Conservation (phyloP, 2,113 vertebrate genomes). For the Indri indri region DNA sequence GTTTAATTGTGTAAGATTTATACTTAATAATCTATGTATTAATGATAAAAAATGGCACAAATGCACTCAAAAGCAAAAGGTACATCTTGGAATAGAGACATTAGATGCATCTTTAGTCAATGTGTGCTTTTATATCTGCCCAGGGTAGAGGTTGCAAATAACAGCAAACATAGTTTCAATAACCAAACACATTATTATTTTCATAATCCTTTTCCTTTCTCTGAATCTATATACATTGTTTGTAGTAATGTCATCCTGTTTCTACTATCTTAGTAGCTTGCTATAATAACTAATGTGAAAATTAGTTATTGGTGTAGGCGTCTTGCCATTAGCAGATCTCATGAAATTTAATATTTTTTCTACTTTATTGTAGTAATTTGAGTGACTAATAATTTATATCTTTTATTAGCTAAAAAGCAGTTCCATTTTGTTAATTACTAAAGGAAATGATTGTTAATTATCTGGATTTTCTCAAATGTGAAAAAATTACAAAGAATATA, state of each 20-base stretch:
- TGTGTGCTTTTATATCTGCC: not conserved
- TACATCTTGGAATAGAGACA: not conserved
- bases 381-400: not conserved
- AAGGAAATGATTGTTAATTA: not conserved
- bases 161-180: not conserved
- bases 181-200: too few species aligned
- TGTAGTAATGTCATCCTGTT: not conserved
- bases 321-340: not conserved
- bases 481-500: not conserved
- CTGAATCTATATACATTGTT: not conserved
- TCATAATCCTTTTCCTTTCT: not conserved
- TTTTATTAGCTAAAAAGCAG: not conserved
- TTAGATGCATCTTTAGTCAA: not conserved
- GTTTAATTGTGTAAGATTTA: not conserved
- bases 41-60: not conserved
- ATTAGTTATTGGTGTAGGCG: not conserved
- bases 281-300: not conserved
- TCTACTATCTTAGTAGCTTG: not conserved
- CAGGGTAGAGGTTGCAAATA: not conserved
- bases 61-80: not conserved
- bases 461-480: not conserved
- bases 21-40: not conserved
- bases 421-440: not conserved
- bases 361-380: not conserved
- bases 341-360: not conserved